Evolutionary conservation across 2,113 vertebrate species (phyloP), one percentile per base, ranked within the genome.

Genomic region (Nettapus auritus): DNA sequence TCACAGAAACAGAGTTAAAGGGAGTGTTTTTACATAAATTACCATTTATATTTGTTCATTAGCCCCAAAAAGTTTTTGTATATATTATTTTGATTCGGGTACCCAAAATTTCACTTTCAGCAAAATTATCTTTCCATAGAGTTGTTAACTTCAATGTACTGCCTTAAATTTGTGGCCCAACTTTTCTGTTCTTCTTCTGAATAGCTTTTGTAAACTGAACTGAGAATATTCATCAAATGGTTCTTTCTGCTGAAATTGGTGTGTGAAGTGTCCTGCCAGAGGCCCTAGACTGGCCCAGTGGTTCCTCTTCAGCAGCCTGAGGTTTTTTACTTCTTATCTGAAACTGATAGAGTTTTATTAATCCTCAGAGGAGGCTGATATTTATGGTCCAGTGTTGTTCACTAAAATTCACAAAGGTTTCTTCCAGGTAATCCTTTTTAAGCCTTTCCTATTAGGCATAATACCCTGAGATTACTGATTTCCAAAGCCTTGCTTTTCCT

Each of bases 341-440:
- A 91, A 94, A 93, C 88, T 93, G 96, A 96, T 94, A 95, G 93
- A 91, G 83, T 68, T 94, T 94, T 96, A 94, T 94, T 94, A 93
- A 92, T 75, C 63, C 59, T 82, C 28, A 59, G 59, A 95, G 79
- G 46, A 93, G 29, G 46, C 1, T 71, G 77, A 74, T 86, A 90
- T 94, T 94, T 96, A 81, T 83, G 82, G 94, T 90, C 80, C 87
- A 79, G 64, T 81, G 74, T 93, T 83, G 93, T 67, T 95, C 93
- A 82, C 91, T 79, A 87, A 93, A 83, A 93, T 79, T 93, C 95
- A 95, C 68, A 57, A 88, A 96, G 93, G 80, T 95, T 94, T 94
- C 85, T 97, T 95, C 56, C 88, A 68, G 64, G 67, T 97, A 96
- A 97, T 97, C 96, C 89, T 88, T 90, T 93, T 69, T 97, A 97